These are phyloP conservation scores for Sebastes hopkinsi DNA, from an alignment of 2,797 vertebrate genomes.

Conservation along the genomic window DNA sequence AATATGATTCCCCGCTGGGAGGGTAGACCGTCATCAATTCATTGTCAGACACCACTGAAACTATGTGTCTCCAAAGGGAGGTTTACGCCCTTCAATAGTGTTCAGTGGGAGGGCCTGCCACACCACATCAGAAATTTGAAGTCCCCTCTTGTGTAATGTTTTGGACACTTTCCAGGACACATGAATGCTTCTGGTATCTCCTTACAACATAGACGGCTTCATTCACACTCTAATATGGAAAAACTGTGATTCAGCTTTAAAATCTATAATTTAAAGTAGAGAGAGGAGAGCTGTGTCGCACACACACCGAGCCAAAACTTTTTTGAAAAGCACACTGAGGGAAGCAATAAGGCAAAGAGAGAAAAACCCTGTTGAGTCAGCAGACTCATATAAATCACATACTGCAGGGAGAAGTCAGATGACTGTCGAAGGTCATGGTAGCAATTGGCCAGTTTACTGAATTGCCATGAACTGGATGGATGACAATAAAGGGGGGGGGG, in stretches of 20 bases:
- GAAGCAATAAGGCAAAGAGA: slow-evolving; percentile 20
- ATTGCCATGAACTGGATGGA: slow-evolving; percentile 42
- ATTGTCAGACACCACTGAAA: slow-evolving; percentile 65
- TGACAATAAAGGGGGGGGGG: slow-evolving; percentile 15
- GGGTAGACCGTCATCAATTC: slow-evolving; percentile 61
- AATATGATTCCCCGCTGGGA: slow-evolving; percentile 55
- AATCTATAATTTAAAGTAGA: not conserved
- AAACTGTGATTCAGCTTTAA: slow-evolving; percentile 17
- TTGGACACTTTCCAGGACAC: slow-evolving; percentile 62
- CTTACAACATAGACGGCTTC: slow-evolving; percentile 24
- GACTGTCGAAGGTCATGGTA: slow-evolving; percentile 65
- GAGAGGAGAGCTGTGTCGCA: not conserved
- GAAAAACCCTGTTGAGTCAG: slow-evolving; percentile 64
- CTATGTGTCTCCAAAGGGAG: slow-evolving; percentile 58
- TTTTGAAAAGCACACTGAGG: slow-evolving; percentile 7
- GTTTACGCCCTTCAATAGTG: slow-evolving; percentile 64
- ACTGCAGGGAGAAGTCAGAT: slow-evolving; percentile 75
- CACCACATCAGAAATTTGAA: slow-evolving; percentile 61
- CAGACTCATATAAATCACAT: slow-evolving; percentile 69
- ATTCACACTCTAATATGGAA: slow-evolving; percentile 2
- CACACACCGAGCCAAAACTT: not conserved
- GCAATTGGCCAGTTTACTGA: slow-evolving; percentile 55
- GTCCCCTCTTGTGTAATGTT: slow-evolving; percentile 66
- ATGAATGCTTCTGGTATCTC: slow-evolving; percentile 50
- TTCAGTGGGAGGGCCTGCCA: slow-evolving; percentile 58